These are phyloP conservation scores for Pangasius mekongensis DNA, from an alignment of 2,797 vertebrate genomes.

Conservation along the genomic window DNA sequence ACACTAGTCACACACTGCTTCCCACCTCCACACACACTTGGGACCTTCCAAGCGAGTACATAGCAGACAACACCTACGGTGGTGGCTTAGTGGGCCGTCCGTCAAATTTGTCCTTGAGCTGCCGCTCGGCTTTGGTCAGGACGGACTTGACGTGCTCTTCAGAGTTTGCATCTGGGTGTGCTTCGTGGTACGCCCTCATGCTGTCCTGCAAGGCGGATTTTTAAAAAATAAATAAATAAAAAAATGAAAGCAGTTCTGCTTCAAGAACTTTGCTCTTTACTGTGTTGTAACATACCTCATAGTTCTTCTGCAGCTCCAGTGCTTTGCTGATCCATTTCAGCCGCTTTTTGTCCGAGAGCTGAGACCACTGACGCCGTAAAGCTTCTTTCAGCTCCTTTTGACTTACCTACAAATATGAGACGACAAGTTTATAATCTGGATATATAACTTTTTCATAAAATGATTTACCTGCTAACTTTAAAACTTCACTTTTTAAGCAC, in stretches of 20 bases:
- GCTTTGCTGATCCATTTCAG: constrained; percentile 86
- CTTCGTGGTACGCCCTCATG: constrained; percentile 74
- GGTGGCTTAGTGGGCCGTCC: constrained; percentile 81
- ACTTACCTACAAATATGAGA: constrained; percentile 71
- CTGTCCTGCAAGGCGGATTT: constrained; percentile 65
- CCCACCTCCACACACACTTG: neutral
- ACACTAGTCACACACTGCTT: neutral
- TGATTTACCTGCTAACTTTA: no score
- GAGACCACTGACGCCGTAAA: constrained; percentile 81
- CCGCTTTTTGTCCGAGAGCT: constrained; percentile 79
- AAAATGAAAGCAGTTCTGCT: neutral
- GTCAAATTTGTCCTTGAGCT: constrained; percentile 84
- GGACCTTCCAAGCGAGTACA: neutral
- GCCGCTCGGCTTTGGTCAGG: constrained; percentile 81
- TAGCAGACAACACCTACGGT: constrained; percentile 65
- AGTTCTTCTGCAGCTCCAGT: constrained; percentile 82
- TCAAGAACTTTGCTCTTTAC: neutral
- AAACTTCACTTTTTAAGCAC: no score
- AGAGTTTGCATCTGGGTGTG: constrained; percentile 74
- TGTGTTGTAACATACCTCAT: constrained; percentile 67
- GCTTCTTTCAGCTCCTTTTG: constrained; percentile 83
- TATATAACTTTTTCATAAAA: neutral
- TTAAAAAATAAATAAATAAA: no score
- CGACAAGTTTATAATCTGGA: neutral
- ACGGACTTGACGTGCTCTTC: constrained; percentile 79